Base-by-base conservation (phyloP, 2,113 vertebrate genomes). In the Amazona guildingii region DNA sequence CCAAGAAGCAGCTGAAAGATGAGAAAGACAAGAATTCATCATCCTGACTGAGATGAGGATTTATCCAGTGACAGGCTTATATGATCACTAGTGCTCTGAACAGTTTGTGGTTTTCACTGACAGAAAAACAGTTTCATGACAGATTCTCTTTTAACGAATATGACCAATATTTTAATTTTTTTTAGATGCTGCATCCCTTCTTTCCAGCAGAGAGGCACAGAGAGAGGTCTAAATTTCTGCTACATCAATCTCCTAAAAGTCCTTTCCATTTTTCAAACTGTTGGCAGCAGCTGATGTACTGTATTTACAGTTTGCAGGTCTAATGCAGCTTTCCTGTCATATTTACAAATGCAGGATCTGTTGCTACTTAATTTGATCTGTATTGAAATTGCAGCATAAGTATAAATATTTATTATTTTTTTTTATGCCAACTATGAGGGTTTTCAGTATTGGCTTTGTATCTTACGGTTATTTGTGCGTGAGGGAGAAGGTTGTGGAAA, bases 81-180 rank as follows among this genome's bases (percentile, higher is more conserved):
- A 35, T 82, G 49, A 81, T 91, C 90, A 72, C 31, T 52, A 59
- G 16, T 61, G 44, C 75, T 83, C 69, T 80, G 82, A 88, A 49
- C 17, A 46, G 25, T 67, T 81, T 51, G 27, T 78, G 49, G 5
- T 55, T 93, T 90, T 89, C 57, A 68, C 13, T 12, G 51, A 63
- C 18, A 73, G 62, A 83, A 92, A 94, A 95, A 88, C 54, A 83
- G 80, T 95, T 93, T 93, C 51, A 24, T 39, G 66, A 76, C 86
- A 48, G 59, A 39, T 59, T 66, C 73, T 21, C 54, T 35, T 81
- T 69, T 59, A 5, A 18, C 31, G 61, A 77, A 25, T 72, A 76
- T 90, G 94, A 62, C 37, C 46, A 44, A 14, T 37, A 12, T 67
- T 94, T 91, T 29, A 17, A 21, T 51, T 61, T 86, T 77, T 81